A percentile compares a stretch with the other conserved stretches of the same genome.
These are phyloP conservation scores for Lanistes nyassanus DNA, from an alignment of 1,140 invertebrate genomes.

Conservation along the genomic window DNA sequence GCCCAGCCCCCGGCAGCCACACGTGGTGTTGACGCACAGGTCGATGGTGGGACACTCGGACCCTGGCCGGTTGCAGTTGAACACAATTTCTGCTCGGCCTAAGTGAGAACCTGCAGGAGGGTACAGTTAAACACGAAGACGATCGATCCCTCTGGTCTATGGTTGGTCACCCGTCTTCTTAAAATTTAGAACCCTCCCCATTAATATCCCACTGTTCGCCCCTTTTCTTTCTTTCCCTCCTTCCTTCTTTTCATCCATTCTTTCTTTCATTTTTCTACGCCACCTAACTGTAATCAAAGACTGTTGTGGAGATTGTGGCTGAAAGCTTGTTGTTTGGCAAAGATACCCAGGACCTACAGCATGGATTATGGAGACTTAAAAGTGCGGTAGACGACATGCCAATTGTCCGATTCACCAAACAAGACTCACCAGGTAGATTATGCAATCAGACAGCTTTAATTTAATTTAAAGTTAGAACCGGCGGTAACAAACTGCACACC, in stretches of 20 bases:
- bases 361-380: neutral
- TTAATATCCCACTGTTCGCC: neutral
- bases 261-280: too few species aligned
- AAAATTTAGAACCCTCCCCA: neutral
- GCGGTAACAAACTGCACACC: too few species aligned
- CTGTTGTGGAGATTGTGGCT: neutral
- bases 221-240: constrained; percentile 5
- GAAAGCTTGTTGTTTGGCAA: neutral
- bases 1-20: neutral
- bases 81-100: neutral
- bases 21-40: neutral
- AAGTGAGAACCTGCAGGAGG: too few species aligned
- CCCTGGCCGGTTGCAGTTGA: neutral
- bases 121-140: too few species aligned
- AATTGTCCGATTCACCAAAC: neutral
- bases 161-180: neutral
- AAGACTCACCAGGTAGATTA: too few species aligned
- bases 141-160: too few species aligned
- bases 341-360: neutral
- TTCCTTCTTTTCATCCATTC: constrained; percentile 5
- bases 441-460: too few species aligned
- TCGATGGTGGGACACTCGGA: neutral
- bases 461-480: too few species aligned
- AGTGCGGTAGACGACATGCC: neutral
- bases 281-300: neutral